These are phyloP conservation scores for Cynopterus brachyotis DNA, from an alignment of 2,113 vertebrate genomes.

Conservation along the genomic window DNA sequence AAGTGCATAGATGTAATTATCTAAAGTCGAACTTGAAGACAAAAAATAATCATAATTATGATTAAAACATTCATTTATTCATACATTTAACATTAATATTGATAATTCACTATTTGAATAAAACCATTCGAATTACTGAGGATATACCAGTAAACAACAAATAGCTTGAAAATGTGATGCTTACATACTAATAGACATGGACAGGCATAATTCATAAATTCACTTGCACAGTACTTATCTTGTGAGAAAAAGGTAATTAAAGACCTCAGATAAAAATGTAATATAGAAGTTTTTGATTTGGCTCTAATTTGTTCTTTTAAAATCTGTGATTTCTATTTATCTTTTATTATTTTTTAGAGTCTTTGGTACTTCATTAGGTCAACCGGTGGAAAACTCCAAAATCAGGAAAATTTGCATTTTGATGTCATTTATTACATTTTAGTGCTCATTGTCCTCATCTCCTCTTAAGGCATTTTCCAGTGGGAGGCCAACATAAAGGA, in stretches of 20 bases:
- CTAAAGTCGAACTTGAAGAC: not conserved
- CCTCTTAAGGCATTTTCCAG: not conserved
- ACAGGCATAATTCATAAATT: not conserved
- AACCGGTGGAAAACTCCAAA: not conserved
- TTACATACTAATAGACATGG: not conserved
- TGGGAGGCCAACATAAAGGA: not conserved
- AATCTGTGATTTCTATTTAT: not conserved
- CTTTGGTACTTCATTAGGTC: not conserved
- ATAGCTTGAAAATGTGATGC: not conserved
- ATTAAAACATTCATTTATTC: not conserved
- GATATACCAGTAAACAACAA: not conserved
- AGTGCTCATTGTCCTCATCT: not conserved
- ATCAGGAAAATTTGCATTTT: not conserved
- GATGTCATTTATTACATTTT: not conserved
- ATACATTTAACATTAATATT: not conserved
- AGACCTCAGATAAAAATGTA: not conserved
- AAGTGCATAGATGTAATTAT: not conserved
- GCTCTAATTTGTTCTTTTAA: not conserved
- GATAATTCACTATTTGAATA: not conserved
- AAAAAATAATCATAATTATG: not conserved
- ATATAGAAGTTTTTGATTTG: not conserved
- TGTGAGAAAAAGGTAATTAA: not conserved
- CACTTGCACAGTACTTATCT: not conserved
- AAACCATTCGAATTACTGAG: not conserved
- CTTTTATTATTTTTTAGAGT: not conserved